Conservation (phyloP, 92 coral and sea anemone species). For the Bergia sp. region DNA sequence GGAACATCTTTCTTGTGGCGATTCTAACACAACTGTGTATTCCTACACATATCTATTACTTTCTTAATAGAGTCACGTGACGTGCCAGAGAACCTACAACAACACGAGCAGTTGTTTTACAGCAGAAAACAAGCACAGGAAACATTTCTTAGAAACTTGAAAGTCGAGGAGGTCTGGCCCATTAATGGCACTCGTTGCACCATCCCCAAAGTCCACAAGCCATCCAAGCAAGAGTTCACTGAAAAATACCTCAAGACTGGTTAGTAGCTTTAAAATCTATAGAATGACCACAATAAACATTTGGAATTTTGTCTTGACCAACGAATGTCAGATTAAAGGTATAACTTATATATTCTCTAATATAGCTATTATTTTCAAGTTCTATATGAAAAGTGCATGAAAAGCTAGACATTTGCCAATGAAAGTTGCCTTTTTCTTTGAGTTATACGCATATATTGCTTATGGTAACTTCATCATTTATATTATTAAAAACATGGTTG, state of each 20-base stretch:
- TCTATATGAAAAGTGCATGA: no score
- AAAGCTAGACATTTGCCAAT: no score
- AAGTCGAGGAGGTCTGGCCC: constrained; percentile 73
- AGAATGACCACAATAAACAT: not conserved
- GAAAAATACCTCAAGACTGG: constrained; percentile 79
- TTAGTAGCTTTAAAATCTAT: constrained; percentile 4
- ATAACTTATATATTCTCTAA: not conserved
- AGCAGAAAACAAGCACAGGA: constrained; percentile 44
- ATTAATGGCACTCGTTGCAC: constrained; percentile 67
- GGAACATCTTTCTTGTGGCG: no score
- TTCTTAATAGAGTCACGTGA: not conserved
- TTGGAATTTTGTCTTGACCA: not conserved
- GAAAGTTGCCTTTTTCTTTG: no score
- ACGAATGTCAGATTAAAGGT: not conserved
- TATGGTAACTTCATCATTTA: no score
- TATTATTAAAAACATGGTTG: no score
- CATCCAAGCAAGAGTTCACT: constrained; percentile 66
- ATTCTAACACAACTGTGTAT: not conserved
- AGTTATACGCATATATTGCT: no score
- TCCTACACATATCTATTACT: not conserved
- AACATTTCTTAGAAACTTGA: constrained; percentile 47
- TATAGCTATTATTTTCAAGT: not conserved
- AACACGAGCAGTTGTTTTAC: constrained; percentile 63
- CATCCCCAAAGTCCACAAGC: constrained; percentile 68
- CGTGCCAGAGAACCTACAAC: not conserved